These are phyloP conservation scores for Toxonevra muliebris DNA, from an alignment of 2,888 invertebrate species.

Conservation along the genomic window DNA sequence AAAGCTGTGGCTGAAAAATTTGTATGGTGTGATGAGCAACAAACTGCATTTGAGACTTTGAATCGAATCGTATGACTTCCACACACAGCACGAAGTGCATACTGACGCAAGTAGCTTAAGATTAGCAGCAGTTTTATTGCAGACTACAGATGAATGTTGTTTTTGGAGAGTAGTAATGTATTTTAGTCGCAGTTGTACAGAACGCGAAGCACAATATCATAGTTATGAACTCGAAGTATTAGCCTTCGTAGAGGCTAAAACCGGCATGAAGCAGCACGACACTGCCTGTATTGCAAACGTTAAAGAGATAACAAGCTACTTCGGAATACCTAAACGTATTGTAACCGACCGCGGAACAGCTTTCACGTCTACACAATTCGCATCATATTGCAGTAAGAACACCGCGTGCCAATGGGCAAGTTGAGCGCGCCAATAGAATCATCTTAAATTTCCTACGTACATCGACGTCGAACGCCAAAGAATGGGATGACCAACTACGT, in stretches of 20 bases:
- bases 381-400: slow-evolving; percentile 38
- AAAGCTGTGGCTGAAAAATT: slow-evolving; percentile 15
- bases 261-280: slow-evolving; percentile 36
- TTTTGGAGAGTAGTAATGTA: slow-evolving; percentile 29
- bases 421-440: slow-evolving; percentile 34
- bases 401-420: slow-evolving; percentile 40
- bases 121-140: slow-evolving; percentile 17
- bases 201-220: slow-evolving; percentile 22
- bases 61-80: background rate
- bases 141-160: background rate
- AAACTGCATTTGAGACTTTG: slow-evolving; percentile 4
- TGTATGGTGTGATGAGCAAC: slow-evolving; percentile 4
- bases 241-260: slow-evolving; percentile 34
- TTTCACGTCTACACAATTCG: slow-evolving; percentile 39
- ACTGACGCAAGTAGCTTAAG: slow-evolving; percentile 24
- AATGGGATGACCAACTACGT: slow-evolving; percentile 35
- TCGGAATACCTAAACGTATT: slow-evolving; percentile 44
- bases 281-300: slow-evolving; percentile 27
- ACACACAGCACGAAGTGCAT: slow-evolving; percentile 13
- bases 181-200: slow-evolving; percentile 34
- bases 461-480: slow-evolving; percentile 25
- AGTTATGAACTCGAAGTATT: slow-evolving; percentile 35
- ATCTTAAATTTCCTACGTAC: slow-evolving; percentile 43
- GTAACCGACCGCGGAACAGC: slow-evolving; percentile 44
- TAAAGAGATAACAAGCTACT: slow-evolving; percentile 44